phyloP scores from a whole-genome alignment of 1,140 invertebrate genomes.

The Doryteuthis pealeii region DNA sequence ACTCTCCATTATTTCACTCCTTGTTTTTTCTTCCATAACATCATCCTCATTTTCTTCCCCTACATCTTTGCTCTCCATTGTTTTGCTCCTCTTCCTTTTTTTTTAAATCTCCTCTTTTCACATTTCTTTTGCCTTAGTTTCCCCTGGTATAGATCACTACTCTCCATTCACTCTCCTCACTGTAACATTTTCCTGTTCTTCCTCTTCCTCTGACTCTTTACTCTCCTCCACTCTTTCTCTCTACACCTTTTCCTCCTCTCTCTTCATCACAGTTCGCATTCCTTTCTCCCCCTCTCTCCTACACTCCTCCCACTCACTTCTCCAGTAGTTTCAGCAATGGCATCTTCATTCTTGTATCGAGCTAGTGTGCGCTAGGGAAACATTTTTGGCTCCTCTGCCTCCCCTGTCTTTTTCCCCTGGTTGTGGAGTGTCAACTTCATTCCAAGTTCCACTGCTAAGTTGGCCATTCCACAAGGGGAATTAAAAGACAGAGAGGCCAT shows the following conservation, averaged over 20 bases:
- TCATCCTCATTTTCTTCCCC: background rate
- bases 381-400: too few relatives aligned
- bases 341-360: too few relatives aligned
- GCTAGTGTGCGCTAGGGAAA: too few relatives aligned
- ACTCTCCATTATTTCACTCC: background rate
- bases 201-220: background rate
- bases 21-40: background rate
- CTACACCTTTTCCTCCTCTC: constrained; percentile 1
- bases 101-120: background rate
- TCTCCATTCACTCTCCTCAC: background rate
- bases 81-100: background rate
- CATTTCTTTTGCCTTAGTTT: background rate
- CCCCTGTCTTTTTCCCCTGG: too few relatives aligned
- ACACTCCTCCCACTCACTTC: background rate
- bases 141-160: background rate
- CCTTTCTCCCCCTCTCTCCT: background rate
- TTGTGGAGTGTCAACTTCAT: too few relatives aligned
- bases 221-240: constrained; percentile 20
- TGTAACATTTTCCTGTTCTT: background rate
- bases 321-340: too few relatives aligned
- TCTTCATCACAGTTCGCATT: constrained; percentile 5
- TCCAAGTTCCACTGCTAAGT: too few relatives aligned
- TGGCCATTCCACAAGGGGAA: too few relatives aligned
- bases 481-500: too few relatives aligned
- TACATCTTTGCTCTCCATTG: background rate